Evolutionary conservation across 2,888 invertebrate species (phyloP).

Genomic region (Alentia gelatinosa): DNA sequence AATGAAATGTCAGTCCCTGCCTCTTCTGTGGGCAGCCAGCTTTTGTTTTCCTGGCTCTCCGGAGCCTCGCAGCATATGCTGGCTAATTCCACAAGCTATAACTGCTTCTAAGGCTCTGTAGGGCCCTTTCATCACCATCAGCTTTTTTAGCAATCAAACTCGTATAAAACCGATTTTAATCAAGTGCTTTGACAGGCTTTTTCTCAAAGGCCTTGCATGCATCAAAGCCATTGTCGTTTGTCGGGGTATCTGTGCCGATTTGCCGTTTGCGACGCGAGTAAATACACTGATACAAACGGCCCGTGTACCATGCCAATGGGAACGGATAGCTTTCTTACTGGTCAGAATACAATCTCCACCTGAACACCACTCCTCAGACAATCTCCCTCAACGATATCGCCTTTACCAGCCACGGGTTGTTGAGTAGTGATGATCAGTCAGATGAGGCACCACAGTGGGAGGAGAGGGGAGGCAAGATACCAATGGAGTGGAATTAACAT

Average conservation of each 20-base stretch:
- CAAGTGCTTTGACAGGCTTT: conserved; percentile 51
- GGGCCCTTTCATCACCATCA: neutral
- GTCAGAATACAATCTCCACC: too few relatives aligned
- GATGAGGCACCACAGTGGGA: too few relatives aligned
- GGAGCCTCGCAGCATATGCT: neutral
- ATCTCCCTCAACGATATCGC: too few relatives aligned
- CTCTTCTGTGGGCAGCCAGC: neutral
- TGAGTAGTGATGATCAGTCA: too few relatives aligned
- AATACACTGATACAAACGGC: conserved; percentile 30
- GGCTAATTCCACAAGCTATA: conserved; percentile 7
- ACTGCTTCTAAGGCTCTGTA: conserved; percentile 21
- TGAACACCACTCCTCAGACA: too few relatives aligned
- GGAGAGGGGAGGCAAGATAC: too few relatives aligned
- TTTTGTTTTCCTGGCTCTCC: neutral
- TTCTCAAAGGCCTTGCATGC: conserved; percentile 36
- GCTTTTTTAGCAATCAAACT: conserved; percentile 45
- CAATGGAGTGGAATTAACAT: too few relatives aligned
- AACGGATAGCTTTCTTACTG: too few relatives aligned
- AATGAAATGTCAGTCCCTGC: conserved; percentile 35
- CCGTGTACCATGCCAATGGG: too few relatives aligned
- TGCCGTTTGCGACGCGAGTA: conserved; percentile 21
- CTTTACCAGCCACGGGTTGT: too few relatives aligned
- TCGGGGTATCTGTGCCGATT: conserved; percentile 1
- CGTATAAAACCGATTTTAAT: conserved; percentile 54
- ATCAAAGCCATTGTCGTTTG: conserved; percentile 45